phyloP scores from a whole-genome alignment of 1,140 invertebrate genomes.

The Apolygus lucorum region DNA sequence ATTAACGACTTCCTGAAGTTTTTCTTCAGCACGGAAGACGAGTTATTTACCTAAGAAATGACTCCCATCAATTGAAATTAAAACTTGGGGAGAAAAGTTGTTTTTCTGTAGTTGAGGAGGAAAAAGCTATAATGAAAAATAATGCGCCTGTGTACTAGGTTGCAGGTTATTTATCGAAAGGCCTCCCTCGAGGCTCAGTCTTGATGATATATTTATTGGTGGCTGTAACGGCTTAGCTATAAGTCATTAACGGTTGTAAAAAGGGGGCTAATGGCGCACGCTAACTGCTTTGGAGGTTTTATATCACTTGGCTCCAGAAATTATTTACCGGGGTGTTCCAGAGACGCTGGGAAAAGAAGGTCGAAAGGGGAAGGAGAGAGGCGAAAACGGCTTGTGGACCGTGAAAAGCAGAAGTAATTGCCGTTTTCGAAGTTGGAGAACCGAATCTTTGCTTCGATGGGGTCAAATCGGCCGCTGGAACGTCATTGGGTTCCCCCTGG shows the following conservation, averaged over 20 bases:
- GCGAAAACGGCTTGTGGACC: background rate
- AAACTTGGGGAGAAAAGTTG: background rate
- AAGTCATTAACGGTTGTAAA: constrained; percentile 20
- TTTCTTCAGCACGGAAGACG: too few relatives aligned
- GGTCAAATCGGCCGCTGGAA: background rate
- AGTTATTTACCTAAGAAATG: too few relatives aligned
- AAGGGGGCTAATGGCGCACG: constrained; percentile 12
- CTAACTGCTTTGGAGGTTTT: background rate
- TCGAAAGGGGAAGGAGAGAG: too few relatives aligned
- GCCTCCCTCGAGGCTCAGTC: background rate
- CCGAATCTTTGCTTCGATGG: background rate
- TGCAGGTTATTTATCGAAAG: background rate
- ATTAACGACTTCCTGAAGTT: too few relatives aligned
- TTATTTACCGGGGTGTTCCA: constrained; percentile 11
- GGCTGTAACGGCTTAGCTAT: constrained; percentile 11
- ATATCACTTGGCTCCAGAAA: constrained; percentile 3
- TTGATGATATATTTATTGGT: constrained; percentile 18
- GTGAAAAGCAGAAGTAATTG: background rate
- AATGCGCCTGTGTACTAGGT: background rate
- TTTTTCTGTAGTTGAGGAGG: background rate
- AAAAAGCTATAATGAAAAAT: background rate
- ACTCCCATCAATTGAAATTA: background rate
- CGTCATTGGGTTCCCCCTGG: too few relatives aligned
- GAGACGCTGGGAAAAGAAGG: background rate
- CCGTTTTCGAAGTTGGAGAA: background rate